These are phyloP conservation scores for Glaucomys volans DNA, from an alignment of 2,113 vertebrate species.

Conservation along the genomic window DNA sequence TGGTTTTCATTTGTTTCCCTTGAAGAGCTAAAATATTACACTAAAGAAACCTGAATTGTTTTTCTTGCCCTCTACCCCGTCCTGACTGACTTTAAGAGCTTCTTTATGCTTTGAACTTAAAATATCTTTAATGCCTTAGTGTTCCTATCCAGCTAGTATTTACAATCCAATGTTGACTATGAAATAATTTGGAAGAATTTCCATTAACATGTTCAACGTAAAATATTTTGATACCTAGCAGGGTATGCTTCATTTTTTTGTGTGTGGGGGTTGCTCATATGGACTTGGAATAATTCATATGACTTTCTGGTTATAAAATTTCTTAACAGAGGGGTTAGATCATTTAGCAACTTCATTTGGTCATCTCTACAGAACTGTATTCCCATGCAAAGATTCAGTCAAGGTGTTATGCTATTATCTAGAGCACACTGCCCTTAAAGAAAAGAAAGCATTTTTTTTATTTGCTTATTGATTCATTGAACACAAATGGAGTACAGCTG, in stretches of 20 bases:
- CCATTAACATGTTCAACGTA: background rate
- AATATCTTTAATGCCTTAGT: background rate
- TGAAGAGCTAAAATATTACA: constrained; percentile 9
- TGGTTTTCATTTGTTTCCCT: background rate
- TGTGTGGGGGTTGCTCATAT: background rate
- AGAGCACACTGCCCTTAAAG: background rate
- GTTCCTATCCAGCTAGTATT: background rate
- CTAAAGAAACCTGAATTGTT: background rate
- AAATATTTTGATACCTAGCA: constrained; percentile 8
- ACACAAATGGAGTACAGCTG: no score
- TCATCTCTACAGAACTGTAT: constrained; percentile 9
- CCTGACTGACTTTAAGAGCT: background rate
- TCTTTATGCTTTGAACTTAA: background rate
- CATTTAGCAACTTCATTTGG: background rate
- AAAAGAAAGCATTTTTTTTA: constrained; percentile 19
- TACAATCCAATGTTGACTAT: background rate
- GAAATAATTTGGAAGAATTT: constrained; percentile 43
- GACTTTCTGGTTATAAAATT: background rate
- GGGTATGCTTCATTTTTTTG: background rate
- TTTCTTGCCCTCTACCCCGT: accelerated
- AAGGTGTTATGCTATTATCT: constrained; percentile 20
- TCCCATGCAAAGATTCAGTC: background rate
- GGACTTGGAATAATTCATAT: background rate
- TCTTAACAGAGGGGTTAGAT: background rate
- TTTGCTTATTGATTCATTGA: no score